A percentile compares a stretch with the other conserved stretches of the same genome.
Conservation (phyloP, 2,888 invertebrate species). For the Odontothrips loti region DNA sequence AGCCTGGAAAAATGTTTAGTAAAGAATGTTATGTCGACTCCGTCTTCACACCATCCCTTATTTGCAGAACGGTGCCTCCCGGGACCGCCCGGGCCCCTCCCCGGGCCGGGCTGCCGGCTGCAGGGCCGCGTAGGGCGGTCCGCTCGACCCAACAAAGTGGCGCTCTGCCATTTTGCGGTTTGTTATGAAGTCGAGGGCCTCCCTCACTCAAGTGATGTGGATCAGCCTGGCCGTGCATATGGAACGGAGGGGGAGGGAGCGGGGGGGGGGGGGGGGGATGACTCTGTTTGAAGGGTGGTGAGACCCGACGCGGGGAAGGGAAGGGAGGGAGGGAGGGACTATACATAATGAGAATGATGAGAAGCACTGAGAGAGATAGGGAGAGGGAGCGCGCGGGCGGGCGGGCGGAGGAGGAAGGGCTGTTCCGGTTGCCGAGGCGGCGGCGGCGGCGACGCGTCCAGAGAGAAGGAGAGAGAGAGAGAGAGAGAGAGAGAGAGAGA, state of each 20-base stretch:
- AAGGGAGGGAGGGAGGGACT: background rate
- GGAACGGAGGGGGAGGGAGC: background rate
- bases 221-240: conserved; percentile 6
- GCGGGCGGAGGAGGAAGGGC: background rate
- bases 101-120: too few relatives aligned
- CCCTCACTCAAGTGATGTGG: background rate
- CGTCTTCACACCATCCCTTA: too few relatives aligned
- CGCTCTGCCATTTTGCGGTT: conserved; percentile 11
- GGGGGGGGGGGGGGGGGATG: background rate
- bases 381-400: background rate
- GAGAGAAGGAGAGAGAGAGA: background rate
- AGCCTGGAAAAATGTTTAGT: too few relatives aligned
- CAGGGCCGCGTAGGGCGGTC: too few relatives aligned
- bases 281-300: too few relatives aligned
- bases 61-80: too few relatives aligned
- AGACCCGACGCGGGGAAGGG: background rate
- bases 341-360: conserved; percentile 10
- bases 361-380: background rate
- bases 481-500: conserved; percentile 1
- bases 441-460: background rate
- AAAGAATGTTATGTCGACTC: too few relatives aligned
- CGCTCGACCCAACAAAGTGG: conserved; percentile 16
- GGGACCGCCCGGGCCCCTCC: too few relatives aligned
- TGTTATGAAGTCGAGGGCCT: conserved; percentile 15
- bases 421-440: conserved; percentile 27